These are phyloP conservation scores for Parnassius mnemosyne DNA, from an alignment of 2,888 invertebrate species.

Conservation along the genomic window DNA sequence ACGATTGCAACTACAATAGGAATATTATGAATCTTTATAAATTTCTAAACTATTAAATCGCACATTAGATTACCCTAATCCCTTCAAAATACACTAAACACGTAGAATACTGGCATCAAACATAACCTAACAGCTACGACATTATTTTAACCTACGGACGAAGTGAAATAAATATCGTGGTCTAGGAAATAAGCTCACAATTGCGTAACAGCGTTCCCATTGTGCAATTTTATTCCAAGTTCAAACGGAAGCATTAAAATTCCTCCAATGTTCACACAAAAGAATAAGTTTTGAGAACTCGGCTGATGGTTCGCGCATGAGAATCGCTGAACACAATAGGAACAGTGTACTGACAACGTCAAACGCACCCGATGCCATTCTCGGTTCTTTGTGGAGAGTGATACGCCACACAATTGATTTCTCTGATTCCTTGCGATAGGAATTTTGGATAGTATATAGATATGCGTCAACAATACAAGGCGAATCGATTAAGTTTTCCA, in stretches of 20 bases:
- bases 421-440: conserved; percentile 18
- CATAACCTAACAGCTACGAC: no score
- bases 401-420: conserved; percentile 22
- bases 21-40: no score
- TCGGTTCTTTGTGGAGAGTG: conserved; percentile 17
- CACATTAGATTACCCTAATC: no score
- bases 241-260: conserved; percentile 77
- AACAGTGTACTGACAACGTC: conserved; percentile 17
- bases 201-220: conserved; percentile 60
- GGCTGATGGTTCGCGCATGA: conserved; percentile 64
- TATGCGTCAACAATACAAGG: conserved; percentile 10
- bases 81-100: no score
- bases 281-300: conserved; percentile 76
- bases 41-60: no score
- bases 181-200: conserved; percentile 6
- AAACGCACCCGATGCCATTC: conserved; percentile 24
- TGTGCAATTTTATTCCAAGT: conserved; percentile 66
- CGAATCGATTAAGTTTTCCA: conserved; percentile 3
- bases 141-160: no score
- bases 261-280: conserved; percentile 73
- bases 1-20: no score
- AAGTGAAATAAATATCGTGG: conserved; percentile 11
- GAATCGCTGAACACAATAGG: conserved; percentile 65
- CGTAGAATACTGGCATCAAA: no score
- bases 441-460: conserved; percentile 14